A percentile compares a stretch with the other conserved stretches of the same genome.
phyloP scores from a whole-genome alignment of 2,888 invertebrate species.

The Acronicta leporina region DNA sequence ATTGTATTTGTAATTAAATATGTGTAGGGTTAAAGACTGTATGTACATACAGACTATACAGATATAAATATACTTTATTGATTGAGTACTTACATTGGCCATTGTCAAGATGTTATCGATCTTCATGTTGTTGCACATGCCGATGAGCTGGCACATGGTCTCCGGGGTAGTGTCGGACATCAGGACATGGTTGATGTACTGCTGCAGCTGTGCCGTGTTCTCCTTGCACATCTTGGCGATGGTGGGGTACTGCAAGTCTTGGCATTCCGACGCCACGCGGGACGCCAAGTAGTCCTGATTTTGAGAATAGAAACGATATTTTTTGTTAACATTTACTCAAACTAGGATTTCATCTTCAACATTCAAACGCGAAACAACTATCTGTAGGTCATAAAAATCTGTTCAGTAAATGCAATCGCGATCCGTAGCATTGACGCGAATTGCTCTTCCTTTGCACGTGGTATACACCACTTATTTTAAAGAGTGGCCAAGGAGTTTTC shows the following conservation, averaged over 20 bases:
- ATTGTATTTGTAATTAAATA: too few species aligned
- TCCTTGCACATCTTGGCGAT: slow-evolving; percentile 92
- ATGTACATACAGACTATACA: too few species aligned
- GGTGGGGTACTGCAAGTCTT: slow-evolving; percentile 91
- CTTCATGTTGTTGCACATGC: slow-evolving; percentile 93
- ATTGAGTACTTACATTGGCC: slow-evolving; percentile 64
- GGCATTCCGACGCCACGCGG: slow-evolving; percentile 95
- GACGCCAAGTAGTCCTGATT: slow-evolving; percentile 92
- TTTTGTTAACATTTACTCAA: too few species aligned
- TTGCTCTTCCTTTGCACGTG: too few species aligned
- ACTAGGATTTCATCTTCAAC: too few species aligned
- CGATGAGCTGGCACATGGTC: slow-evolving; percentile 94
- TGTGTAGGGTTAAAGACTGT: too few species aligned
- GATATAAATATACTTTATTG: background rate
- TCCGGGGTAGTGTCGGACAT: slow-evolving; percentile 95
- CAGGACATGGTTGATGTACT: slow-evolving; percentile 94
- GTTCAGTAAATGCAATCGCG: too few species aligned
- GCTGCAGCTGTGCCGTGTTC: slow-evolving; percentile 88
- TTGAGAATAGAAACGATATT: background rate
- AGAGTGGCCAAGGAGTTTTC: too few species aligned
- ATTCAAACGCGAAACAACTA: too few species aligned
- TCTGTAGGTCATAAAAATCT: too few species aligned
- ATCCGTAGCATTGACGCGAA: too few species aligned
- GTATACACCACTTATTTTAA: too few species aligned
- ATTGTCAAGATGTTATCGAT: slow-evolving; percentile 90